Conservation (phyloP, 2,797 vertebrate genomes). For the Heterohyrax brucei region DNA sequence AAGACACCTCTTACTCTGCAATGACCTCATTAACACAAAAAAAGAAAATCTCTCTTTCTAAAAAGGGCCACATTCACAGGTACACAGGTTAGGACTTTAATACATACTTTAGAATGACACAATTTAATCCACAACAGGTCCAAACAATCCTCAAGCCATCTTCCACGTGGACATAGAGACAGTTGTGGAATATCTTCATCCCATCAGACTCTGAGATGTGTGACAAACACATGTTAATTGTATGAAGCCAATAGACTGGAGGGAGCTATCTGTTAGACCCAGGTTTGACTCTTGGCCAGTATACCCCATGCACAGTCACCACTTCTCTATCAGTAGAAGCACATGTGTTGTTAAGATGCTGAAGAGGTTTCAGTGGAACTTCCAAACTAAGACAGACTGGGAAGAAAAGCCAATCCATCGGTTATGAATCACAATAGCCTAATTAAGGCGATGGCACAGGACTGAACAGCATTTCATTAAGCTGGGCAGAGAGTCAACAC, state of each 20-base stretch:
- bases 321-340: too few relatives aligned
- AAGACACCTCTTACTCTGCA: not conserved
- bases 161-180: accelerated
- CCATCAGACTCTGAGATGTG: not conserved
- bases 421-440: not conserved
- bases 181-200: not conserved
- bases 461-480: not conserved
- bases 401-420: too few relatives aligned
- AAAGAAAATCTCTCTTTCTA: not conserved
- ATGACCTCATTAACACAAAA: not conserved
- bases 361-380: too few relatives aligned
- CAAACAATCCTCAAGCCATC: not conserved
- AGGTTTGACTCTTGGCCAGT: too few relatives aligned
- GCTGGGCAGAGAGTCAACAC: not conserved
- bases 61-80: too few relatives aligned
- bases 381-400: too few relatives aligned
- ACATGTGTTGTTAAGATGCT: too few relatives aligned
- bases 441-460: not conserved
- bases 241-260: not conserved
- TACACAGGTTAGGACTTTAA: too few relatives aligned
- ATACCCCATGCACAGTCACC: too few relatives aligned
- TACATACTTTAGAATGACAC: too few relatives aligned
- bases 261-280: too few relatives aligned
- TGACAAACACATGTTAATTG: not conserved
- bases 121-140: too few relatives aligned